These are phyloP conservation scores for Myiotriccus ornatus DNA, from an alignment of 2,797 vertebrate species.

Conservation along the genomic window DNA sequence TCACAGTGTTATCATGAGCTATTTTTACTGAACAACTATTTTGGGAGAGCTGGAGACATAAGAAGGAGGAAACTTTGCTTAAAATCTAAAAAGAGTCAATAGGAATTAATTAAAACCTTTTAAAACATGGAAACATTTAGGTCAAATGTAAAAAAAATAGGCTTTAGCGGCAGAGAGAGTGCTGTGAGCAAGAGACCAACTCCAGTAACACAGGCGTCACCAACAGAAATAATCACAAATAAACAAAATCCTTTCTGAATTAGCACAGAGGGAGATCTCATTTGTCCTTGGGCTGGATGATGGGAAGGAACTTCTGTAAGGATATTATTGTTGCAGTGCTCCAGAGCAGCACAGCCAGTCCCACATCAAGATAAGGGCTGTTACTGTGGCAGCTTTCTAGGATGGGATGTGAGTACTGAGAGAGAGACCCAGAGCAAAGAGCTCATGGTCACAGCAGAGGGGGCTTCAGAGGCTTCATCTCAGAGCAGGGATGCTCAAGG, in stretches of 20 bases:
- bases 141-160: not conserved
- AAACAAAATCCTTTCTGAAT: constrained; percentile 36
- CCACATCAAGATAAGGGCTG: not conserved
- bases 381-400: not conserved
- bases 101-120: not conserved
- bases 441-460: not conserved
- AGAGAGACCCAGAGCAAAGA: not conserved
- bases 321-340: not conserved
- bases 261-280: not conserved
- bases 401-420: not conserved
- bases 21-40: not conserved
- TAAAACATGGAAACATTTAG: not conserved
- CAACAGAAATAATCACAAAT: constrained; percentile 24
- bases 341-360: not conserved
- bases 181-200: not conserved
- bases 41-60: not conserved
- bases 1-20: not conserved
- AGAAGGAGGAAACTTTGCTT: not conserved
- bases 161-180: not conserved
- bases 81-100: not conserved
- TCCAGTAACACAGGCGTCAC: not conserved
- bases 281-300: constrained; percentile 27
- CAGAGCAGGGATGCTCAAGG: not conserved
- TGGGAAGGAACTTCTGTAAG: not conserved
- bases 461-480: not conserved